phyloP scores from a whole-genome alignment of 2,888 invertebrate genomes.

The Nomada fucata region DNA sequence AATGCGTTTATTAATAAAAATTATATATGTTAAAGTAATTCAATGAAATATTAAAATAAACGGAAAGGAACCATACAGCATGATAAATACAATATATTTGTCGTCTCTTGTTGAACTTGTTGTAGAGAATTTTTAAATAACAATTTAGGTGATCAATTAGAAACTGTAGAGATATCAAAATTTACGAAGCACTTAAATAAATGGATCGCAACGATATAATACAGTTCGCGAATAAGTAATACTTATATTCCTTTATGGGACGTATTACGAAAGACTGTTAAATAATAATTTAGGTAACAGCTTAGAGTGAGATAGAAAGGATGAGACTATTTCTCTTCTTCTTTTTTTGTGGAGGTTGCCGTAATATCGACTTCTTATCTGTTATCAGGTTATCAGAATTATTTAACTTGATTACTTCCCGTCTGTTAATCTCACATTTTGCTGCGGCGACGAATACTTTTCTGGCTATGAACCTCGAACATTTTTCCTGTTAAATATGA shows the following conservation, averaged over 20 bases:
- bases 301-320: neutral
- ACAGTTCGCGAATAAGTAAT: neutral
- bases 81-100: neutral
- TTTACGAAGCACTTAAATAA: neutral
- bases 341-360: slow-evolving; percentile 2
- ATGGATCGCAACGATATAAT: neutral
- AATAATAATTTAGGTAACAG: neutral
- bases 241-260: neutral
- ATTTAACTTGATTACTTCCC: slow-evolving; percentile 23
- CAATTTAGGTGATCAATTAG: neutral
- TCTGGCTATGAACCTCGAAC: neutral
- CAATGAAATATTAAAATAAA: neutral
- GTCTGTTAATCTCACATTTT: slow-evolving; percentile 3
- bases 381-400: slow-evolving; percentile 39
- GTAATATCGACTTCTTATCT: slow-evolving; percentile 35
- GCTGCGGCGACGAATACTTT: neutral
- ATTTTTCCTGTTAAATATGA: neutral
- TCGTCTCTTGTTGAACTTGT: neutral
- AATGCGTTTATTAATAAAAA: neutral
- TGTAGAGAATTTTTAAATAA: neutral
- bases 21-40: neutral
- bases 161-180: neutral
- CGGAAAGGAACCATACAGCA: neutral
- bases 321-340: neutral
- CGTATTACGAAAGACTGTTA: neutral